phyloP scores from a whole-genome alignment of 2,797 vertebrate species.

The Ptychobarbus kaznakovi region DNA sequence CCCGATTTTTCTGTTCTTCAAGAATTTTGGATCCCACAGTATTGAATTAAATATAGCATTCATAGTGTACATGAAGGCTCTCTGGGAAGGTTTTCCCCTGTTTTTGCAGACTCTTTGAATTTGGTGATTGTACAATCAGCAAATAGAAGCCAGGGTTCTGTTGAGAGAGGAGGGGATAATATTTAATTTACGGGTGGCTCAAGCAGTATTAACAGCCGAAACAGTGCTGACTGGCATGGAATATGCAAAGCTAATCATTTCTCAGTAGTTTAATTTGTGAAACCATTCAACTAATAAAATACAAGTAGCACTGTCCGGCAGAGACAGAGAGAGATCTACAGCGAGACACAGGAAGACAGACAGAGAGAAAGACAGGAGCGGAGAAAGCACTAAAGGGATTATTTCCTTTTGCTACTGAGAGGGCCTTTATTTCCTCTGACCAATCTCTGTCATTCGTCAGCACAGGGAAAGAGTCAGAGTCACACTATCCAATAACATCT shows the following conservation, averaged over 20 bases:
- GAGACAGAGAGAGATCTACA: conserved; percentile 1
- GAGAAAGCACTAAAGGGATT: conserved; percentile 8
- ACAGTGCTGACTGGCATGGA: conserved; percentile 60
- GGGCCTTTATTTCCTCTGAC: conserved; percentile 15
- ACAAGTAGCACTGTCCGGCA: conserved; percentile 30
- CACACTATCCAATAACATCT: neutral
- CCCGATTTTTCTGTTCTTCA: neutral
- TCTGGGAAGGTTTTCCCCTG: neutral
- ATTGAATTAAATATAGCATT: neutral
- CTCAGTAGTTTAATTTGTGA: conserved; percentile 66
- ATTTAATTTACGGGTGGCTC: conserved; percentile 43
- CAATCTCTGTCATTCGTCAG: neutral
- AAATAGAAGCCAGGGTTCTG: conserved; percentile 15
- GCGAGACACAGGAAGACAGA: conserved; percentile 2
- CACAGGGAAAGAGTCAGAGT: neutral
- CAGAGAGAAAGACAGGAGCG: neutral
- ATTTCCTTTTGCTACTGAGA: conserved; percentile 1
- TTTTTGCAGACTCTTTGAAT: conserved; percentile 42
- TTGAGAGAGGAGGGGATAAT: conserved; percentile 5
- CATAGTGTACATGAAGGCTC: neutral
- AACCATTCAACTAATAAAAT: conserved; percentile 68
- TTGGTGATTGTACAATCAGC: conserved; percentile 6
- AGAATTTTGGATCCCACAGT: neutral
- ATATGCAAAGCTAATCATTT: conserved; percentile 67
- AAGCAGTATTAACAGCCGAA: conserved; percentile 12